Base-by-base conservation (phyloP, 2,113 vertebrate species). In the Bettongia penicillata region DNA sequence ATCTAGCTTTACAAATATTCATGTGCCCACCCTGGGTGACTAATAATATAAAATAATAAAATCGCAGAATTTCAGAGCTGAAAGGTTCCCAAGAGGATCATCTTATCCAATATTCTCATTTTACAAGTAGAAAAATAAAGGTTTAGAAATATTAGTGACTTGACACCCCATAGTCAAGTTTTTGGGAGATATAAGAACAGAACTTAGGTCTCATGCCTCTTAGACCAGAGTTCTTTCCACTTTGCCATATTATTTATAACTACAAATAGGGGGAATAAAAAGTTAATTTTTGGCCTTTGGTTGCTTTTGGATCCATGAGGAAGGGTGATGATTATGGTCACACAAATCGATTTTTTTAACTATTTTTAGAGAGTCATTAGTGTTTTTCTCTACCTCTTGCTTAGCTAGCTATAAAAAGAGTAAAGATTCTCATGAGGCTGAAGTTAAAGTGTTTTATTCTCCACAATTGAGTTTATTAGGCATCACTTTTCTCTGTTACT, bases 351-450 rank as follows among this genome's bases (percentile, higher is more conserved):
- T 43, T 84, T 84, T 53, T 57, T 84, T 43, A 84, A 43, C 37
- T 3, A 61, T 57, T 93, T 92, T 95, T 2, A 95, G 11, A 51
- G 22, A 92, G 90, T 94, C 47, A 51, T 91, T 93, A 94, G 55
- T 61, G 10, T 61, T 90, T 8, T 91, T 37, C 51, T 93, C 77
- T 28, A 90, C 28, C 77, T 28, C 55, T 90, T 90, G 48, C 89
- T 94, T 51, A 22, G 28, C 48, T 55, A 92, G 31, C 89, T 94
- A 16, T 55, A 28, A 90, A 52, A 91, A 95, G 91, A 57, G 37
- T 47, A 55, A 89, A 89, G 92, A 90, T 22, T 50, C 51, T 93
- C 26, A 25, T 55, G 52, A 92, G 8, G 43, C 77, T 84, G n/a
- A 89, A 51, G 53, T 53, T 77, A 93, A 47, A 43, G 19, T 1